Evolutionary conservation across 2,888 invertebrate genomes (phyloP).

Genomic region (Scaptomyza reducta): DNA sequence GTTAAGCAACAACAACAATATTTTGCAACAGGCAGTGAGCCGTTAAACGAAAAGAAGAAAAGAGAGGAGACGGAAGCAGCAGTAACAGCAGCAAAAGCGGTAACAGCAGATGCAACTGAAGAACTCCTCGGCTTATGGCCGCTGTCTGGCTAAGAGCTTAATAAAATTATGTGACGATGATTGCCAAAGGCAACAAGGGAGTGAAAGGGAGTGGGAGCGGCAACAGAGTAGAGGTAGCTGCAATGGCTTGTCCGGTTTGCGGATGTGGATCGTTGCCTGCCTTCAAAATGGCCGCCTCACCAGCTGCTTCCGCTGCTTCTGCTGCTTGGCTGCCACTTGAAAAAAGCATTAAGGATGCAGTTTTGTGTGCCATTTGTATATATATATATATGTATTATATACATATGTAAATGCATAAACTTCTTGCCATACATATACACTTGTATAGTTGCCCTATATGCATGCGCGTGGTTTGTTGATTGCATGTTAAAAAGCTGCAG

Average conservation of each 20-base stretch:
- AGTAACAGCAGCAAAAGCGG: background rate
- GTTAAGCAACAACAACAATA: constrained; percentile 28
- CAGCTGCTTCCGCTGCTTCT: constrained; percentile 48
- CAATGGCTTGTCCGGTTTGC: constrained; percentile 43
- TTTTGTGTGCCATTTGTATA: constrained; percentile 67
- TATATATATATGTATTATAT: constrained; percentile 39
- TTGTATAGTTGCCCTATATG: constrained; percentile 69
- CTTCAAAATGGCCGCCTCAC: constrained; percentile 55
- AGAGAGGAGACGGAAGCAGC: background rate
- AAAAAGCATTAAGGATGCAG: constrained; percentile 75
- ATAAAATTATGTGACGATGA: constrained; percentile 80
- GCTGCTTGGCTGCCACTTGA: constrained; percentile 67
- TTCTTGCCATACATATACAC: constrained; percentile 39
- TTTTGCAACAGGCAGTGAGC: constrained; percentile 44
- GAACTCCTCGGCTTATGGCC: constrained; percentile 37
- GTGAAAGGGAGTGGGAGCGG: background rate
- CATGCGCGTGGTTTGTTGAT: constrained; percentile 78
- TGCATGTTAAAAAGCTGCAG: constrained; percentile 76
- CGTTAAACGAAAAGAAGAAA: constrained; percentile 37
- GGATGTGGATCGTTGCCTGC: constrained; percentile 58
- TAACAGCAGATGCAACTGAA: constrained; percentile 22
- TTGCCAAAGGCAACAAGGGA: constrained; percentile 35
- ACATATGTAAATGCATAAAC: constrained; percentile 38
- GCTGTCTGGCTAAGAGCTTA: constrained; percentile 66
- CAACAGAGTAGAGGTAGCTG: constrained; percentile 2